Percentiles rank a stretch among this genome's conserved stretches.
Conservation (phyloP, 2,797 vertebrate species). For the Necrosyrtes monachus region DNA sequence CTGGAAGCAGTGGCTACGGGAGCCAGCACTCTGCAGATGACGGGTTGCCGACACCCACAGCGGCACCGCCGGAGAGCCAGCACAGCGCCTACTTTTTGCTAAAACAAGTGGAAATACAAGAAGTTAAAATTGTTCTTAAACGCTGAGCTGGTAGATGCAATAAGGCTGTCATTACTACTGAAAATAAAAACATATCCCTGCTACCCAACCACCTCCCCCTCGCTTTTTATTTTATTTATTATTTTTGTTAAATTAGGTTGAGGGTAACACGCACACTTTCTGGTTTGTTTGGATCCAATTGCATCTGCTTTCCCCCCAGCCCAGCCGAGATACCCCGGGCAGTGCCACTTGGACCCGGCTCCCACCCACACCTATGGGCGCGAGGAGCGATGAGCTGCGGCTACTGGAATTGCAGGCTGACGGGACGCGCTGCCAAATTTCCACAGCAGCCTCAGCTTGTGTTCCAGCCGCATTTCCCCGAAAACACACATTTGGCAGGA, state of each 20-base stretch:
- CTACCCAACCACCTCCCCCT: background rate
- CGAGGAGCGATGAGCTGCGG: background rate
- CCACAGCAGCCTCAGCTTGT: background rate
- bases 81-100: background rate
- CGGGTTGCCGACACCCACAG: background rate
- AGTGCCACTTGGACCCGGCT: accelerated
- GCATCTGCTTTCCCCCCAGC: background rate
- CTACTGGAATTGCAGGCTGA: background rate
- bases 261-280: background rate
- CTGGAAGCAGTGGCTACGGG: accelerated
- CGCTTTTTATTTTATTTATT: background rate
- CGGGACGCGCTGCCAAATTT: background rate
- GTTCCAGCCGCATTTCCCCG: background rate
- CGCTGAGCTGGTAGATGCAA: background rate
- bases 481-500: conserved; percentile 15
- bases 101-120: accelerated
- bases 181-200: background rate
- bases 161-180: background rate
- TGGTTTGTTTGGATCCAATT: background rate
- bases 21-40: background rate
- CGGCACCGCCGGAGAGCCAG: accelerated
- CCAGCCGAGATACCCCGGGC: accelerated
- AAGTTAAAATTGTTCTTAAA: background rate
- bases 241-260: background rate
- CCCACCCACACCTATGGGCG: background rate